Base-by-base conservation (phyloP, 2,888 invertebrate species). In the Drosophila meridionalis region DNA sequence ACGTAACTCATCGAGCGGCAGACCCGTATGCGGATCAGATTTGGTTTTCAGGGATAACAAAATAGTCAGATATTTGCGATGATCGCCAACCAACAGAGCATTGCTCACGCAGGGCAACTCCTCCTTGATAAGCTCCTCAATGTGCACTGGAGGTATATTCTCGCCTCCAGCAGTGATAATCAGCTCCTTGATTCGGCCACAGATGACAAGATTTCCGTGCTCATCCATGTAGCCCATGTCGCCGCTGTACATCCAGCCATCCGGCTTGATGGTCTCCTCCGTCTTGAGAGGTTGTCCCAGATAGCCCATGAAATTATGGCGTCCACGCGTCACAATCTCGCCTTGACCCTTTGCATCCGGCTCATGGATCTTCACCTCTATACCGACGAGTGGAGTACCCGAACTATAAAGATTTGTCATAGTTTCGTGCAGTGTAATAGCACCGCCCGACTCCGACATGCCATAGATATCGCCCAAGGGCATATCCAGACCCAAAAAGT, bases 91-190 rank as follows among this genome's bases (percentile, higher is more conserved):
- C n/a, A 98, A 94, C 88, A 98, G 95, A 0, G 96, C 97, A 93
- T 97, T 96, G 82, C 97, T 96, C 3, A 98, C 92, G 63, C 95
- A 94, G 5, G 96, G 95, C 43, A 98, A 93, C 90, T 97, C 96
- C 0, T 95, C 93, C 88, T 96, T 96, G 7, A 98, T 94, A 38
- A 94, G 93, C 82, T 97, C 96, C 93, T 98, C 98, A 76, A 98
- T 97, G 40, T 95, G 95, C 32, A 97, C 95, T 0, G 98, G 98
- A 2, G 98, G 95, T 89, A 97, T 95, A 92, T 98, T 98, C 94
- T 98, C 98, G 7, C 98, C 98, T 11, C 98, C 98, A n/a, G 98
- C 97, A 3, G 98, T 98, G 82, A 98, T 98, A 32, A 98, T 94
- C 36, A 98, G 89, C 92, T 98, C 98, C 95, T 95, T 95, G 52